A percentile compares a stretch with the other conserved stretches of the same genome.
Conservation (phyloP, 2,113 vertebrate species). For the Ifrita kowaldi region DNA sequence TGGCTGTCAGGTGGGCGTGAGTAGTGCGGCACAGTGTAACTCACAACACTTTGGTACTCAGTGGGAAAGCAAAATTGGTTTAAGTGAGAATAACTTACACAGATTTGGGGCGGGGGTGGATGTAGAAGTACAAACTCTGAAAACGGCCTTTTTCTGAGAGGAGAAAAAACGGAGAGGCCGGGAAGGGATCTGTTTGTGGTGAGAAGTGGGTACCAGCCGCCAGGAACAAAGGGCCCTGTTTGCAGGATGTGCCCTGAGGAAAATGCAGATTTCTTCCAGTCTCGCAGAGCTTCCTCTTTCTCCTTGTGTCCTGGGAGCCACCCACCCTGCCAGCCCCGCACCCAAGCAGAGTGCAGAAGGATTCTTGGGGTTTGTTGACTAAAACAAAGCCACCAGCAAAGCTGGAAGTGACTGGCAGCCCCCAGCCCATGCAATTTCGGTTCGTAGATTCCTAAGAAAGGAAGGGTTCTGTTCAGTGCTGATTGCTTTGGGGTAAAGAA, state of each 20-base stretch:
- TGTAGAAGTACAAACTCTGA: slow-evolving; percentile 5
- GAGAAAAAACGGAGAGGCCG: neutral
- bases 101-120: neutral
- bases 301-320: neutral
- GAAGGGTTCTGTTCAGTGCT: neutral
- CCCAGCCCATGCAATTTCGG: accelerated
- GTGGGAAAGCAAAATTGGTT: slow-evolving; percentile 22
- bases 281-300: neutral
- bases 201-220: neutral
- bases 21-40: neutral
- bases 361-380: neutral
- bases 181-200: neutral
- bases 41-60: neutral
- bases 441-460: neutral
- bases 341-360: neutral
- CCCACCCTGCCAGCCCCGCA: neutral
- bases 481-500: neutral
- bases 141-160: neutral
- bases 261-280: neutral
- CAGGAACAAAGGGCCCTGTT: slow-evolving; percentile 1
- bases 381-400: neutral
- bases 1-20: neutral
- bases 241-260: neutral
- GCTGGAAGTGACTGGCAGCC: neutral
- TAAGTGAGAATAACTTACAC: slow-evolving; percentile 5